These are phyloP conservation scores for Coremacera marginata DNA, from an alignment of 2,888 invertebrate genomes.

Conservation along the genomic window DNA sequence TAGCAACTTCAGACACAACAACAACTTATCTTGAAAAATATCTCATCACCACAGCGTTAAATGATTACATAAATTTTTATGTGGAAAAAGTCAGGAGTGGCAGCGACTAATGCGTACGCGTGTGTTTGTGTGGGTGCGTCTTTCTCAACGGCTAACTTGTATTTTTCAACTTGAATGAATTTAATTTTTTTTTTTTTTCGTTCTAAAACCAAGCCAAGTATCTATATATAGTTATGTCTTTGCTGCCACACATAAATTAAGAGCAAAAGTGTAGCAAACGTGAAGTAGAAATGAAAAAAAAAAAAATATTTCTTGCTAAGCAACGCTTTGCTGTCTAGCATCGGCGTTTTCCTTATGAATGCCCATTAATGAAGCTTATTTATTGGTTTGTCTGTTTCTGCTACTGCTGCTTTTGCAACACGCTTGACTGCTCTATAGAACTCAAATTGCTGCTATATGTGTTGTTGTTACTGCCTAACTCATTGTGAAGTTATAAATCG, in stretches of 20 bases:
- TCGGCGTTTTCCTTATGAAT: conserved; percentile 23
- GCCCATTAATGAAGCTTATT: conserved; percentile 33
- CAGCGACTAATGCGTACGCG: background rate
- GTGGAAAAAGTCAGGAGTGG: no score
- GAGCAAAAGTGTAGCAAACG: no score
- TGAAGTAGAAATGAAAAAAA: background rate
- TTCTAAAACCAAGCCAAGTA: background rate
- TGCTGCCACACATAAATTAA: background rate
- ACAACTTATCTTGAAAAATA: no score
- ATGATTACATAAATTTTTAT: no score
- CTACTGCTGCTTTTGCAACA: background rate
- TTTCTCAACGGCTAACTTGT: background rate
- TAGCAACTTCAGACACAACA: no score
- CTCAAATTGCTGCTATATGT: no score
- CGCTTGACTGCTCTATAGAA: no score
- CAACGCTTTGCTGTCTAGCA: background rate
- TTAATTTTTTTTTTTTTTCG: background rate
- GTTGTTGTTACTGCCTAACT: no score
- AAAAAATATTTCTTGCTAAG: background rate
- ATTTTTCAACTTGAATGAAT: background rate
- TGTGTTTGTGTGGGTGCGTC: background rate
- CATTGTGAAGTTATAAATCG: no score
- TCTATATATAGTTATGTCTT: background rate
- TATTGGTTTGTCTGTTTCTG: background rate
- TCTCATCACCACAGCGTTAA: no score